Conservation (phyloP, 2,888 invertebrate genomes). For the Epsilonema sp. region DNA sequence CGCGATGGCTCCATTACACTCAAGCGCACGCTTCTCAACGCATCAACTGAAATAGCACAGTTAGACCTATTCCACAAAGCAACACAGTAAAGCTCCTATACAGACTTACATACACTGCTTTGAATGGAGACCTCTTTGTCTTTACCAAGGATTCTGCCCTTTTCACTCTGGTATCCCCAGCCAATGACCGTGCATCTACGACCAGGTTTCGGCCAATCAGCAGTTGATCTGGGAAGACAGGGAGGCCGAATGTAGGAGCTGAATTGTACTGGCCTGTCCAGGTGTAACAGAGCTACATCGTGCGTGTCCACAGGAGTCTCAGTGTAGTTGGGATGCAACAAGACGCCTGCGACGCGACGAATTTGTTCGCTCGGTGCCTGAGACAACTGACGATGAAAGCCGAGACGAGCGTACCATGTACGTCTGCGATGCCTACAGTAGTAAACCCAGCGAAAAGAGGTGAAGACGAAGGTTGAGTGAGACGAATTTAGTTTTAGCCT, state of each 20-base stretch:
- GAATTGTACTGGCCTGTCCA: conserved; percentile 58
- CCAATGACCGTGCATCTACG: conserved; percentile 53
- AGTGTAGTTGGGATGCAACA: conserved; percentile 69
- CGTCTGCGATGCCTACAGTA: conserved; percentile 33
- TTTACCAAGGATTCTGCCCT: not conserved
- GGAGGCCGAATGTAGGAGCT: conserved; percentile 76
- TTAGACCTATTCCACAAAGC: no score
- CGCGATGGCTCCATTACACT: no score
- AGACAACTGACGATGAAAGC: conserved; percentile 48
- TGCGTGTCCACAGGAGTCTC: conserved; percentile 72
- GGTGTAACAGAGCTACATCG: conserved; percentile 62
- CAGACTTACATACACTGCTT: no score
- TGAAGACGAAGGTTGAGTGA: no score
- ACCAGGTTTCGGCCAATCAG: conserved; percentile 36
- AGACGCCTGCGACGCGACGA: conserved; percentile 49
- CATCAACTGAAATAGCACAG: no score
- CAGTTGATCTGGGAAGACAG: conserved; percentile 52
- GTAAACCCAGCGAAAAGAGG: no score
- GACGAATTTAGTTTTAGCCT: no score
- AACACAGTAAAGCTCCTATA: no score
- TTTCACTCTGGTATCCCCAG: conserved; percentile 57
- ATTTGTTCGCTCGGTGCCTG: conserved; percentile 55
- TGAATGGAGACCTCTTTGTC: no score
- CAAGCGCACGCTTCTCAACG: no score
- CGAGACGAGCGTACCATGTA: conserved; percentile 56